Conservation (phyloP, 2,797 vertebrate genomes). For the Rhynchotus rufescens region DNA sequence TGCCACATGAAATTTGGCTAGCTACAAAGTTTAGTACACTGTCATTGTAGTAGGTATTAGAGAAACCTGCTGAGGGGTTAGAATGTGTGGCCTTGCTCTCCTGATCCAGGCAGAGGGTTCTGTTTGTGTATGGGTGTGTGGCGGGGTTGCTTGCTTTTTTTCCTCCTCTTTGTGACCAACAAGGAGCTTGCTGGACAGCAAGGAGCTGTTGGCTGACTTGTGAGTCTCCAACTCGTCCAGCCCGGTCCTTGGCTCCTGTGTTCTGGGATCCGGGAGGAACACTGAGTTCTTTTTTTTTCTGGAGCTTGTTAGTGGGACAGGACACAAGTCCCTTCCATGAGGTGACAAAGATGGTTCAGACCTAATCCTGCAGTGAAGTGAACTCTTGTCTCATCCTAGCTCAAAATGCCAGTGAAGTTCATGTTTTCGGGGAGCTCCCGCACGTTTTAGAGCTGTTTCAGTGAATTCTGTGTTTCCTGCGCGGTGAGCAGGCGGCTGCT, state of each 20-base stretch:
- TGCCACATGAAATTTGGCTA: background rate
- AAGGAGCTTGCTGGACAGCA: background rate
- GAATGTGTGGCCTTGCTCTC: background rate
- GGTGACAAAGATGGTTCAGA: background rate
- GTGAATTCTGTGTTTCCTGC: background rate
- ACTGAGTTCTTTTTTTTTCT: background rate
- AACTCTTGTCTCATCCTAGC: background rate
- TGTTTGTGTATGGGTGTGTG: background rate
- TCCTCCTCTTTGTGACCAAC: background rate
- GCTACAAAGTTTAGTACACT: background rate
- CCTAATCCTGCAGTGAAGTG: background rate
- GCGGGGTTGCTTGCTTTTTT: background rate
- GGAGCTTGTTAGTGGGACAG: rapidly evolving
- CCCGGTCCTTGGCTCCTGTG: background rate
- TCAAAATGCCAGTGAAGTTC: background rate
- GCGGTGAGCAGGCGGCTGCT: too few relatives aligned
- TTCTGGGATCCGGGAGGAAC: background rate
- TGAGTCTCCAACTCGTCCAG: background rate
- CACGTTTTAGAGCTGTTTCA: background rate
- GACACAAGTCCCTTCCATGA: background rate
- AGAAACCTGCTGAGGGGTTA: background rate
- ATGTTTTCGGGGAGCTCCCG: background rate
- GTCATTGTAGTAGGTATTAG: background rate
- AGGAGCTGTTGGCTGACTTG: rapidly evolving
- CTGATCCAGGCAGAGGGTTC: background rate